These are phyloP conservation scores for Falco columbarius DNA, from an alignment of 2,797 vertebrate species.

Conservation along the genomic window DNA sequence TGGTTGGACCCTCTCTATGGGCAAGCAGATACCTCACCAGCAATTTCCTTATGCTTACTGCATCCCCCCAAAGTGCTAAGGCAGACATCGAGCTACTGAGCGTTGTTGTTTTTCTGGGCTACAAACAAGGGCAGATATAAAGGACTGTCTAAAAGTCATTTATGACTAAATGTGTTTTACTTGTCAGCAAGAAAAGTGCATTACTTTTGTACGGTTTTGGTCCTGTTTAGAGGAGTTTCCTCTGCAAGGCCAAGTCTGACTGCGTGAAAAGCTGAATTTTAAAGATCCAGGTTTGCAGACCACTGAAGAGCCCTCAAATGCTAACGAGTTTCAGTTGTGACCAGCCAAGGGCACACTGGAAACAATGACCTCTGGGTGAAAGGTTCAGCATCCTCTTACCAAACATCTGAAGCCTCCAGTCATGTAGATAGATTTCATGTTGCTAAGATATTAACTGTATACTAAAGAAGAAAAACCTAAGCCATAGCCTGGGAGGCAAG, in stretches of 20 bases:
- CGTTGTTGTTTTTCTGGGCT: background rate
- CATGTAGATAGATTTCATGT: constrained; percentile 38
- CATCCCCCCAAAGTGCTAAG: background rate
- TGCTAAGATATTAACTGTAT: constrained; percentile 59
- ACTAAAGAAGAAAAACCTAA: constrained; percentile 17
- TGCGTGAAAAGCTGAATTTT: background rate
- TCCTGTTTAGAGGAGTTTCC: background rate
- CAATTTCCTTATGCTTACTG: background rate
- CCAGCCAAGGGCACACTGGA: constrained; percentile 16
- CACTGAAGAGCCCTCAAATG: background rate
- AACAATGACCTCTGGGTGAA: constrained; percentile 24
- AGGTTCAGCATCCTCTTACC: constrained; percentile 30
- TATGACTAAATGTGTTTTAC: background rate
- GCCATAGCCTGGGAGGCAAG: background rate
- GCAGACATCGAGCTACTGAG: background rate
- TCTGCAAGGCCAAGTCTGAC: background rate
- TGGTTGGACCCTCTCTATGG: background rate
- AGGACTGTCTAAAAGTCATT: background rate
- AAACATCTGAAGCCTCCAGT: constrained; percentile 40
- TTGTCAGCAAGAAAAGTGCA: background rate
- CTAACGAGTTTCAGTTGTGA: constrained; percentile 29
- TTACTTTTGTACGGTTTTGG: background rate
- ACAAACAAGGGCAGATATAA: background rate
- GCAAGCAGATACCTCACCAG: background rate
- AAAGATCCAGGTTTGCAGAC: background rate